phyloP scores from a whole-genome alignment of 2,888 invertebrate species.

The Litoditis marina region DNA sequence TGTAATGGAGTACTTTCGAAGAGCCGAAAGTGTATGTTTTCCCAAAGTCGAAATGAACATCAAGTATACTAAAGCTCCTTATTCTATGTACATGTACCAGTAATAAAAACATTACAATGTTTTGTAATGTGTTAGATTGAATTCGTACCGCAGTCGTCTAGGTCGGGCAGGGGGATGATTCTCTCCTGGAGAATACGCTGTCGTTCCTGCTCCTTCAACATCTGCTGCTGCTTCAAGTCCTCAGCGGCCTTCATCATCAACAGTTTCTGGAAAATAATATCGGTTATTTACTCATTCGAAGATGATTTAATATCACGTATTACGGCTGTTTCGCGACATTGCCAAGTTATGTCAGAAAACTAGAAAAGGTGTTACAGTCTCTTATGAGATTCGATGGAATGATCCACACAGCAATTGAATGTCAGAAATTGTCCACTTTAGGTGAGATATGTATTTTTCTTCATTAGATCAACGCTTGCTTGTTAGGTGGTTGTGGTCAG shows the following conservation, averaged over 20 bases:
- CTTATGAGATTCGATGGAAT: no score
- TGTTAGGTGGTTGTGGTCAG: no score
- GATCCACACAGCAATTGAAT: no score
- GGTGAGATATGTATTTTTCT: no score
- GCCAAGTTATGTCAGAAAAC: not conserved
- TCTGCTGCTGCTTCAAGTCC: conserved; percentile 98
- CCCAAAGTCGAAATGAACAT: not conserved
- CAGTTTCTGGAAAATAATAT: conserved; percentile 81
- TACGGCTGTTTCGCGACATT: not conserved
- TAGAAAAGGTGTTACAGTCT: no score
- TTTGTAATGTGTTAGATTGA: not conserved
- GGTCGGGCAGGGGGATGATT: conserved; percentile 84
- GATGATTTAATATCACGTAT: not conserved
- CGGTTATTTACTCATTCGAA: not conserved
- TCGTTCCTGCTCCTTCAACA: conserved; percentile 94
- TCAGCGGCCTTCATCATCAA: conserved; percentile 99
- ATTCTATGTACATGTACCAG: no score
- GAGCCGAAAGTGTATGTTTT: no score
- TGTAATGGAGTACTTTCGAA: no score
- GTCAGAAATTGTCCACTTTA: no score
- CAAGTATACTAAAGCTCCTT: no score
- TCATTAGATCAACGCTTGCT: no score
- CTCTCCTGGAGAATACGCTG: conserved; percentile 91
- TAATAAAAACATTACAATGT: no score
- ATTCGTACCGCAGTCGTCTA: conserved; percentile 67